Evolutionary conservation across 2,113 vertebrate species (phyloP).

Genomic region (Petrocephalus zakoni): DNA sequence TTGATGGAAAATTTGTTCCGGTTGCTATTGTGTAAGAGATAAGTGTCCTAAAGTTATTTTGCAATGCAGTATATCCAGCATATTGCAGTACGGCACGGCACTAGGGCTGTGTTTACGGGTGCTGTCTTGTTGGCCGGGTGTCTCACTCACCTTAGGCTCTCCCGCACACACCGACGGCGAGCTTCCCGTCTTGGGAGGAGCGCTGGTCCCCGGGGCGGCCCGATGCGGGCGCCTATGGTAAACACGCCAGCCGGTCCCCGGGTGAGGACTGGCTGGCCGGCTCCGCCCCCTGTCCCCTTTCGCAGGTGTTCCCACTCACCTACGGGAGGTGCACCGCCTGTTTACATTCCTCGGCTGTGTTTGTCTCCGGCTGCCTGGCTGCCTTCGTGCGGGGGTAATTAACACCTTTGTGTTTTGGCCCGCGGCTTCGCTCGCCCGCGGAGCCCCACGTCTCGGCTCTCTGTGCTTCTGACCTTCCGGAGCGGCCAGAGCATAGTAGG

Average conservation of each 20-base stretch:
- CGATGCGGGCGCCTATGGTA: slow-evolving; percentile 25
- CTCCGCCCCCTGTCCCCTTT: slow-evolving; percentile 23
- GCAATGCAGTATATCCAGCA: no score
- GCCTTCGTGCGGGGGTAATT: not conserved
- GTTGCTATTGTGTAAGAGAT: no score
- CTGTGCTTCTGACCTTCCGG: not conserved
- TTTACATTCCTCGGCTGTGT: slow-evolving; percentile 18
- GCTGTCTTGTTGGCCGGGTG: not conserved
- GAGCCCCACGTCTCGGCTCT: not conserved
- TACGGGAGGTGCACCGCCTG: not conserved
- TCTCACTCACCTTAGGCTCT: no score
- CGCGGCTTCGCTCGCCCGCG: not conserved
- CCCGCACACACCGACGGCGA: not conserved
- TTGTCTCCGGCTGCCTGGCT: not conserved
- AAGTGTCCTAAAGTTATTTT: no score
- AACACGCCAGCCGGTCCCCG: slow-evolving; percentile 45
- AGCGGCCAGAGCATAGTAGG: not conserved
- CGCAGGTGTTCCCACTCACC: slow-evolving; percentile 26
- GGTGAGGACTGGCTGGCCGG: slow-evolving; percentile 48
- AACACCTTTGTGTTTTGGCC: slow-evolving; percentile 10
- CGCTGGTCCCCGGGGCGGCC: not conserved
- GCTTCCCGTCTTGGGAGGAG: not conserved
- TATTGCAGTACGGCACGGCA: no score
- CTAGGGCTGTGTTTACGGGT: no score
- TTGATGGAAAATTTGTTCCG: no score